Percentiles rank a stretch among this genome's conserved stretches.
These are phyloP conservation scores for Hydra vulgaris DNA, from an alignment of 30 jellyfish, hydroid and myxozoan genomes.

Conservation along the genomic window DNA sequence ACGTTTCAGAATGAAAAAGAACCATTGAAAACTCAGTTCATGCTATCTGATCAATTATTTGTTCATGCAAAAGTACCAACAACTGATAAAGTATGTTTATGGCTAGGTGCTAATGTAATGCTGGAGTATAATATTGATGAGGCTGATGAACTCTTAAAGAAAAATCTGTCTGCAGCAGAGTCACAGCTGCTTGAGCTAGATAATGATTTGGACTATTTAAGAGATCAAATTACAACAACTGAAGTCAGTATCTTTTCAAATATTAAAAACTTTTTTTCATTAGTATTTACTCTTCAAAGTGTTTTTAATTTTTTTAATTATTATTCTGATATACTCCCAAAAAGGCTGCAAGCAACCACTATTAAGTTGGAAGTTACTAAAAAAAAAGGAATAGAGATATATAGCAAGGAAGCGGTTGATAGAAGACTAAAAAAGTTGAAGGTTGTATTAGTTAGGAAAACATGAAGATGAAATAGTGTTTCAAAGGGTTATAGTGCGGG, in stretches of 20 bases:
- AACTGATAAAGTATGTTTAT: slow-evolving; percentile 77
- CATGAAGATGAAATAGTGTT: too few species aligned
- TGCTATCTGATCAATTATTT: slow-evolving; percentile 82
- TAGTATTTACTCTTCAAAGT: not conserved
- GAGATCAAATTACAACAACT: slow-evolving; percentile 90
- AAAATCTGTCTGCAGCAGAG: slow-evolving; percentile 59
- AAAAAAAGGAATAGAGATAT: too few species aligned
- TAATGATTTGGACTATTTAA: slow-evolving; percentile 53
- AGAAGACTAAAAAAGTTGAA: too few species aligned
- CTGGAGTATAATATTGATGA: slow-evolving; percentile 87
- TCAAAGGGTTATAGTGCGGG: too few species aligned
- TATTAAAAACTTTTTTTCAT: too few species aligned
- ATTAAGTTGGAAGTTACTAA: too few species aligned
- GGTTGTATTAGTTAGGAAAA: too few species aligned
- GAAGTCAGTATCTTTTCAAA: slow-evolving; percentile 97
- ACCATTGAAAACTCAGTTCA: slow-evolving; percentile 55
- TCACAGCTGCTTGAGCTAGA: slow-evolving; percentile 52
- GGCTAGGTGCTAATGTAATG: slow-evolving; percentile 99
- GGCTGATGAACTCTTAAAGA: slow-evolving; percentile 57
- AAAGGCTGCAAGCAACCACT: too few species aligned
- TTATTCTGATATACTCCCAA: too few species aligned
- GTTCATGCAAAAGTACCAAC: slow-evolving; percentile 83
- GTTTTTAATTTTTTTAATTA: not conserved
- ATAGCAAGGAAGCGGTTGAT: too few species aligned
- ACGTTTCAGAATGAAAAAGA: slow-evolving; percentile 44